phyloP scores from a whole-genome alignment of 2,797 vertebrate genomes.

The Gymnothorax reevesii region DNA sequence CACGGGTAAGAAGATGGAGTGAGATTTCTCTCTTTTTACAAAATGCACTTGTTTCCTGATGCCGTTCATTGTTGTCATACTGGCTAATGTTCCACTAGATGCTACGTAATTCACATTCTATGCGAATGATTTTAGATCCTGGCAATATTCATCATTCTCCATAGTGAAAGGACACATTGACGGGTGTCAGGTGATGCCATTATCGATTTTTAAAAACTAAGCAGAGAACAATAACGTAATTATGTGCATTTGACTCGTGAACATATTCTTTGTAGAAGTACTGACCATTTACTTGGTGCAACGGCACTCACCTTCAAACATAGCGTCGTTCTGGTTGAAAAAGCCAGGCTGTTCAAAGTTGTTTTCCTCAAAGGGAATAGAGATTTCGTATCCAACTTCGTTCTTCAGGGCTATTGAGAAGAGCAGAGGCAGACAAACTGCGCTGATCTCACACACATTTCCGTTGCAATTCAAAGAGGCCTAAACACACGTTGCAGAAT shows the following conservation, averaged over 20 bases:
- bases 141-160: neutral
- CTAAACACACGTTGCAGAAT: neutral
- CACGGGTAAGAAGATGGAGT: neutral
- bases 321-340: constrained; percentile 77
- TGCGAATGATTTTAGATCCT: neutral
- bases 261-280: too few relatives aligned
- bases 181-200: neutral
- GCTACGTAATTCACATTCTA: neutral
- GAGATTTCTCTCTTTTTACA: neutral
- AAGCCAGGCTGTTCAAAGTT: constrained; percentile 81
- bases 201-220: neutral
- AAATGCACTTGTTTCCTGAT: neutral
- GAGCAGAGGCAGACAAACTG: neutral
- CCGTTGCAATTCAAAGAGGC: neutral
- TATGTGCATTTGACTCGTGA: neutral
- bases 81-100: neutral
- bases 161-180: neutral
- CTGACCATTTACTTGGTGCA: neutral
- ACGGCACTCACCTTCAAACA: constrained; percentile 74
- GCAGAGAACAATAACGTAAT: neutral
- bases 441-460: neutral
- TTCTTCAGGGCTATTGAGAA: constrained; percentile 76
- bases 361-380: constrained; percentile 81
- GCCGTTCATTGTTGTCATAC: neutral
- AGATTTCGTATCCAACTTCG: constrained; percentile 78